These are phyloP conservation scores for Odontophorus gujanensis DNA, from an alignment of 2,113 vertebrate genomes.

Conservation along the genomic window DNA sequence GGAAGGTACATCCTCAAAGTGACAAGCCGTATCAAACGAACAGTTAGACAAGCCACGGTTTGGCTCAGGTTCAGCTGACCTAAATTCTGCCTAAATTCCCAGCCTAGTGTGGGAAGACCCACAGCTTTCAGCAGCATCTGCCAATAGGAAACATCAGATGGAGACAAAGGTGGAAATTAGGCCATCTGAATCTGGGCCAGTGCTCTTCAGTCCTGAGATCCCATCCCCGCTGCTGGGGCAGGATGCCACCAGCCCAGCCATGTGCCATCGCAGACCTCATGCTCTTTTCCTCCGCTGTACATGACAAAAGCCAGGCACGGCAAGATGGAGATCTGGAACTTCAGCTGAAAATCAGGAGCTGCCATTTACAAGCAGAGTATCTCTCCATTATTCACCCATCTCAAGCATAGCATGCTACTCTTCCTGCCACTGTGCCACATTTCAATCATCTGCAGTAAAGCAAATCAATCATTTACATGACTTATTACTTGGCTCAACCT, in stretches of 20 bases:
- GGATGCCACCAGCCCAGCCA: not conserved
- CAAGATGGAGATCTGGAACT: not conserved
- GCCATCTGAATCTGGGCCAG: slow-evolving; percentile 22
- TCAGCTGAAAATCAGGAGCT: not conserved
- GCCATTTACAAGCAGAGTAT: not conserved
- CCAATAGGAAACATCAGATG: not conserved
- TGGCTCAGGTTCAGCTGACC: slow-evolving; percentile 64
- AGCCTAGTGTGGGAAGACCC: slow-evolving; percentile 42
- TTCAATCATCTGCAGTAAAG: slow-evolving; percentile 26
- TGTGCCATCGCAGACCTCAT: fast-evolving
- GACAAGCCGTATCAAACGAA: not conserved
- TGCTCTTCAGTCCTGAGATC: not conserved
- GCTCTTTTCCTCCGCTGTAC: not conserved
- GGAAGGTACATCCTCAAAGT: not conserved
- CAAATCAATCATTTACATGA: slow-evolving; percentile 33
- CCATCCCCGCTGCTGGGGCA: not conserved
- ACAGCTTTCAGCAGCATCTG: slow-evolving; percentile 48
- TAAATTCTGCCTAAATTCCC: slow-evolving; percentile 51
- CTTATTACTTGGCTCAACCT: slow-evolving; percentile 22
- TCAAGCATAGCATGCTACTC: not conserved
- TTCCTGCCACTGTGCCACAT: not conserved
- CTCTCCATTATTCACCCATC: not conserved
- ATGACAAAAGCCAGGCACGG: fast-evolving
- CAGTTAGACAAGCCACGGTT: not conserved
- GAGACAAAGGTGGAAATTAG: slow-evolving; percentile 55